Conservation (phyloP, 2,888 invertebrate species). For the Macaria liturata region DNA sequence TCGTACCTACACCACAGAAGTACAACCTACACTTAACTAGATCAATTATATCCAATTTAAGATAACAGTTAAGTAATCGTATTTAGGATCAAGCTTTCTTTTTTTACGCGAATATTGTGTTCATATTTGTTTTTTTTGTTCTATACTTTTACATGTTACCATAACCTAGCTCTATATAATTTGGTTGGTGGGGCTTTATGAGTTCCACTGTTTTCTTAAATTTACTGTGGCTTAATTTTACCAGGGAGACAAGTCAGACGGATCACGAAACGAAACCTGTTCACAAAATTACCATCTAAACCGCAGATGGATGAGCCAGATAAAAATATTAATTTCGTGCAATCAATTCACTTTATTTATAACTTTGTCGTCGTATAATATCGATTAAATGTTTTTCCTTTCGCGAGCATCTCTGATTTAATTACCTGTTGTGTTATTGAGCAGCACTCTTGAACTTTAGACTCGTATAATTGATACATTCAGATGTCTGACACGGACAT, state of each 20-base stretch:
- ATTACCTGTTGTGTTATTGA: constrained; percentile 8
- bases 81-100: too few relatives aligned
- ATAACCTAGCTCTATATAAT: too few relatives aligned
- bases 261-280: constrained; percentile 27
- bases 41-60: too few relatives aligned
- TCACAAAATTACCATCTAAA: constrained; percentile 27
- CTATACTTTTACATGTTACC: too few relatives aligned
- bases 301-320: constrained; percentile 17
- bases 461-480: constrained; percentile 8
- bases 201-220: too few relatives aligned
- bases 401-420: constrained; percentile 7
- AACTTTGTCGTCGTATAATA: constrained; percentile 8
- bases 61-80: too few relatives aligned
- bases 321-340: constrained; percentile 11
- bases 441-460: constrained; percentile 15
- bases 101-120: too few relatives aligned
- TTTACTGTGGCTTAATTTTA: constrained; percentile 4
- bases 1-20: too few relatives aligned
- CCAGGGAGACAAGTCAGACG: constrained; percentile 8
- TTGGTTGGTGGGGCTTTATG: too few relatives aligned
- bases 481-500: background rate
- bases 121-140: too few relatives aligned
- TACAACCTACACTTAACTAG: too few relatives aligned
- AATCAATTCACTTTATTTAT: constrained; percentile 17
- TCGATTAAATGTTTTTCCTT: constrained; percentile 17